Base-by-base conservation (phyloP, 2,888 invertebrate genomes). In the Drosophila cognata region DNA sequence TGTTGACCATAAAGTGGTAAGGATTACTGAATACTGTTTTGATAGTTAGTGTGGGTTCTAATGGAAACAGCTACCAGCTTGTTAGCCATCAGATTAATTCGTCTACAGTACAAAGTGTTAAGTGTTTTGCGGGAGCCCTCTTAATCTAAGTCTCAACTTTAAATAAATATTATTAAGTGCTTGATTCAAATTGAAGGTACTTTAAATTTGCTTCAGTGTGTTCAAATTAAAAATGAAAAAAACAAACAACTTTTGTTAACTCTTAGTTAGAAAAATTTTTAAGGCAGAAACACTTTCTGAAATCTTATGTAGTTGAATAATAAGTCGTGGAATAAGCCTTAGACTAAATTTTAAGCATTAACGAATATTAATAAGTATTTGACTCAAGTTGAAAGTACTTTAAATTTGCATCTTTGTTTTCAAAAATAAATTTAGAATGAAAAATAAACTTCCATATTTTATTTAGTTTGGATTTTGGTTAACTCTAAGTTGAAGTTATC, bases 1-100 rank as follows among this genome's bases (percentile, higher is more conserved):
- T 35, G 38, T 11, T 11, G 8, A 41, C 55, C 31, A 58, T 74
- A 59, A 59, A 74, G 38, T 74, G 62, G 18, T 38, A 21, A 50
- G 72, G 50, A 51, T 64, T 67, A 53, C 61, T 71, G 25, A 56
- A 41, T 6, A 57, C 25, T 52, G 16, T 29, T 35, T 36, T 16
- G 28, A 16, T 18, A 50, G 50, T 18, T 43, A 8, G 59, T 63
- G 41, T 41, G 36, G 21, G 36, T 46, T 52, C 52, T 69, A 60
- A 69, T 63, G 46, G 64, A 13, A 46, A 10, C 53, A 64, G 63
- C n/a, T 28, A 63, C 2, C 59, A 56, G 35, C 2, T 51, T 38
- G 28, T 31, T 21, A n/a, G 31, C 16, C 43, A 73, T 61, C 18
- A 13, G 46, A 50, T 71, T 21, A 48, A 36, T 43, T 35, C 29